These are phyloP conservation scores for Drosophila imparisetae DNA, from an alignment of 2,888 invertebrate genomes.

Conservation along the genomic window DNA sequence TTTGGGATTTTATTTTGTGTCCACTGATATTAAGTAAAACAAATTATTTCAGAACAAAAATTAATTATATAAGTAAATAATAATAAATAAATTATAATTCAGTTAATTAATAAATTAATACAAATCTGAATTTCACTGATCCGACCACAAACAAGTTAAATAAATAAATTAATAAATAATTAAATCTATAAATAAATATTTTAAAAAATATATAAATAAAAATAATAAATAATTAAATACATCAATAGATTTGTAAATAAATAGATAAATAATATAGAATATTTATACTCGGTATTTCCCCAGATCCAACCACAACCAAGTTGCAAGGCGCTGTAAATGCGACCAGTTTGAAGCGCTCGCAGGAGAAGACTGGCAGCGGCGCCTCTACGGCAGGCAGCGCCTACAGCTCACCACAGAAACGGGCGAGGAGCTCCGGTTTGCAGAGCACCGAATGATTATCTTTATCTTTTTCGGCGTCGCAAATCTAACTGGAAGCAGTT, in stretches of 20 bases:
- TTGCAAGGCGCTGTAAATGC: constrained; percentile 44
- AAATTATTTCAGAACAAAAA: too few species aligned
- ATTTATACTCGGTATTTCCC: neutral
- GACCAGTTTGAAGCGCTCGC: constrained; percentile 52
- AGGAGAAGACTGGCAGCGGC: constrained; percentile 50
- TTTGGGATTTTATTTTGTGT: too few species aligned
- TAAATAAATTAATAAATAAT: neutral
- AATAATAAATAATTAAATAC: neutral
- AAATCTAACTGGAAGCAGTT: neutral
- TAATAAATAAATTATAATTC: too few species aligned
- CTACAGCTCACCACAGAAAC: constrained; percentile 64
- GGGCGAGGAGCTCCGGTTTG: constrained; percentile 52
- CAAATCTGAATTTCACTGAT: too few species aligned
- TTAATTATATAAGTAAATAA: too few species aligned
- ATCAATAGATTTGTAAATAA: neutral
- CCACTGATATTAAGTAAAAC: too few species aligned
- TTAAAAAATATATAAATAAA: neutral
- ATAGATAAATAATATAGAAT: neutral
- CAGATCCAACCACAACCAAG: constrained; percentile 67
- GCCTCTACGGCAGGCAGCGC: constrained; percentile 22
- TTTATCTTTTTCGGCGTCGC: neutral
- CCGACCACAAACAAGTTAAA: too few species aligned
- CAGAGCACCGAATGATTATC: constrained; percentile 48
- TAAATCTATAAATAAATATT: neutral
- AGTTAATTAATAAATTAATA: too few species aligned